phyloP scores from a whole-genome alignment of 2,797 vertebrate species.

The Cercopithecus petaurista region DNA sequence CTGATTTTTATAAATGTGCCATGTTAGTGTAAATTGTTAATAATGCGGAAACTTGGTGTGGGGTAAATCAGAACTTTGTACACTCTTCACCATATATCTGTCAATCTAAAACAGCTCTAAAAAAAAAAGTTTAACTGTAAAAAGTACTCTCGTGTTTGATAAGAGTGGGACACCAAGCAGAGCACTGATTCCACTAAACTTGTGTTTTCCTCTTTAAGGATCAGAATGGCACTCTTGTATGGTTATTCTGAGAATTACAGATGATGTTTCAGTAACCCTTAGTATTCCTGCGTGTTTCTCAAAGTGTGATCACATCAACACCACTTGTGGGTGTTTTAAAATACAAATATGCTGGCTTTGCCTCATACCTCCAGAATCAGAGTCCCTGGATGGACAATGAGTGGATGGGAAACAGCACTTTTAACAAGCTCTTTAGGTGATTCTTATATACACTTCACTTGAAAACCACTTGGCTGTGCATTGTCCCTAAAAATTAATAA shows the following conservation, averaged over 20 bases:
- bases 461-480: not conserved
- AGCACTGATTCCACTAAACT: not conserved
- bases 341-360: not conserved
- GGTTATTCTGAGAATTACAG: not conserved
- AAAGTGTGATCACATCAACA: not conserved
- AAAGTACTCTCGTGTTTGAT: not conserved
- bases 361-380: not conserved
- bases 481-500: not conserved
- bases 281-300: not conserved
- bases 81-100: not conserved
- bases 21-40: not conserved
- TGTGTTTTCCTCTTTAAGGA: not conserved
- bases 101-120: not conserved
- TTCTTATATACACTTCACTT: not conserved
- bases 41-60: not conserved
- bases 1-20: not conserved
- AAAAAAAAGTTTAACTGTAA: not conserved
- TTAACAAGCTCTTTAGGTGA: not conserved
- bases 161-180: not conserved
- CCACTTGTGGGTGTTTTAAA: not conserved
- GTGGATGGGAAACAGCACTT: not conserved
- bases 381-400: too few species aligned
- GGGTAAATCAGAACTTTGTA: not conserved
- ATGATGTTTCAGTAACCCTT: not conserved
- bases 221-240: not conserved